Base-by-base conservation (phyloP, 2,113 vertebrate genomes). In the Globicephala melas region DNA sequence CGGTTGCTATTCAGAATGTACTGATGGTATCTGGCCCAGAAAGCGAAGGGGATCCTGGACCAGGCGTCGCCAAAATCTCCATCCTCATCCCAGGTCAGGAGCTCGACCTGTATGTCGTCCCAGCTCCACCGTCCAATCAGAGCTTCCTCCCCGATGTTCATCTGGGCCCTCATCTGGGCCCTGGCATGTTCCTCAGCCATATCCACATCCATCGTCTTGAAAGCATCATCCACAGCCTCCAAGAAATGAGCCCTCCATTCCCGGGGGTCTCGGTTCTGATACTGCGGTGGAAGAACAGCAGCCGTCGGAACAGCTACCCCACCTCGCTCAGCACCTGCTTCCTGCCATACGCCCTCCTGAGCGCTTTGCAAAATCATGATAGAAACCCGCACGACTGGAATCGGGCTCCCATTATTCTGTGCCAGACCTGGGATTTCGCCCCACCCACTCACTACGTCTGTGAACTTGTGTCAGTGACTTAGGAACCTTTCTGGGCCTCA, bases 1-100 rank as follows among this genome's bases (percentile, higher is more conserved):
- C 91, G 79, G 91, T 84, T 97, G 96, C 94, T 97, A 15, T 96
- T 98, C 95, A 97, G 96, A 36, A 97, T 93, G 95, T 96, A 97
- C 85, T 98, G 97, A 65, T 97, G 96, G 96, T 97, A 98, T 77
- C 89, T 91, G 94, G 94, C 96, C 95, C 97, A 97, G 91, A 98
- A 98, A 21, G 95, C 97, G 76, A 98, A 97, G 55, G 97, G 94
- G 85, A 97, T 97, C 85, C 96, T 90, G 93, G 96, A 97, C 97
- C 97, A 97, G 95, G 96, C 97, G 3, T 98, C 94, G 2, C 96
- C 86, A 41, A 97, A 98, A 60, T 97, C 97, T 82, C 93, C 95
- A 2, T 95, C 97, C 77, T 95, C 91, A 13, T 96, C 89, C 93
- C 97, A 96, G 85, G 94, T 81, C 94, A 98, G 96, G 60, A 98